Base-by-base conservation (phyloP, 2,113 vertebrate genomes). In the Ictalurus furcatus region DNA sequence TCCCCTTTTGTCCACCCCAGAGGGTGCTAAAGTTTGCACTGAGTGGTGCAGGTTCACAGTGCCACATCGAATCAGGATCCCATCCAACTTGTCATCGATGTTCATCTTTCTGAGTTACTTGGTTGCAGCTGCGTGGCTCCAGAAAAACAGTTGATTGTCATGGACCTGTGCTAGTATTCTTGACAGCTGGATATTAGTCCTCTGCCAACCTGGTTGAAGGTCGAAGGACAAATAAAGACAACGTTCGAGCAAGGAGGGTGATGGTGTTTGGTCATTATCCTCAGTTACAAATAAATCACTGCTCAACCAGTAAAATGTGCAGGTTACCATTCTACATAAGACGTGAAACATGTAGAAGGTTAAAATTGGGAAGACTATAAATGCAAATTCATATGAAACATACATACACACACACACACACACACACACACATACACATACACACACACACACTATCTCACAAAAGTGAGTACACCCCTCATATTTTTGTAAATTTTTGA, bases 31-130 rank as follows among this genome's bases (percentile, higher is more conserved):
- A 13, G 93, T 94, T 95, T 96, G 96, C 94, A 96, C 71, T 14
- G 89, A 94, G 92, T 97, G 95, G 92, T 97, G 96, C 94, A 97
- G 95, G 86, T 96, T 96, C 93, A 95, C 94, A 94, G 96, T 95
- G 93, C 96, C 96, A 96, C 97, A 98, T 97, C 98, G 98, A 94
- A 99, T 96, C 96, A 99, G 97, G 94, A 98, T 97, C 91, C 97
- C 97, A 94, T 98, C 97, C 94, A 99, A 95, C 94, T 98, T 99
- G 95, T 98, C 97, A 95, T 99, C 98, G 94, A 98, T 95, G 95
- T 99, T 99, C 98, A 99, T 99, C 96, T 96, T 97, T 97, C 96
- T 91, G 92, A 93, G 65, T 87, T 87, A 88, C 69, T 90, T 89
- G 90, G 81, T 87, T 93, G 78, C 85, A 80, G 89, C 82, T 91